phyloP scores from a whole-genome alignment of 2,113 vertebrate genomes.

The Lepidothrix coronata region DNA sequence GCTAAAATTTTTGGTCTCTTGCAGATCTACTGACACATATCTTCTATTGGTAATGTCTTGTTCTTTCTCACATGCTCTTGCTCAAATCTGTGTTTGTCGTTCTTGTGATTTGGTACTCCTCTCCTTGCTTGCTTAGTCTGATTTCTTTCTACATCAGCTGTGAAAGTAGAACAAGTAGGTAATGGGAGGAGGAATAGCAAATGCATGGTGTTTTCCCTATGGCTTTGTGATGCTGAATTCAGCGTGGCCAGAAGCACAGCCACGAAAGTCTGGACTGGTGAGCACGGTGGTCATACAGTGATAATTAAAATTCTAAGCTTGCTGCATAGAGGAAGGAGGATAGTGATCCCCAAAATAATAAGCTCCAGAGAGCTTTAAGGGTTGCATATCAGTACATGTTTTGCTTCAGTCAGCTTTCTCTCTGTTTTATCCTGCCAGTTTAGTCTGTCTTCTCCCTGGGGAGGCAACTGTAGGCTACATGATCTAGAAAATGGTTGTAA shows the following conservation, averaged over 20 bases:
- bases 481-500: not conserved
- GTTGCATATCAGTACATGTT: not conserved
- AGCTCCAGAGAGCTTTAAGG: not conserved
- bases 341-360: not conserved
- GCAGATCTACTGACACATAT: not conserved
- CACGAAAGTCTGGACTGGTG: not conserved
- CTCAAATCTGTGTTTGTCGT: not conserved
- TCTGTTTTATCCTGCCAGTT: not conserved
- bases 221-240: not conserved
- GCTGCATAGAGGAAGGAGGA: not conserved
- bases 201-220: fast-evolving
- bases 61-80: not conserved
- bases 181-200: not conserved
- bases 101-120: not conserved
- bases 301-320: not conserved
- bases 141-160: not conserved
- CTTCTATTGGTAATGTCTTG: not conserved
- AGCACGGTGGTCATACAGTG: fast-evolving
- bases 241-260: not conserved
- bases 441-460: not conserved
- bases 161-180: not conserved
- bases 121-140: not conserved
- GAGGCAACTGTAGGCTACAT: not conserved
- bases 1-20: not conserved
- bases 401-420: not conserved